These are phyloP conservation scores for Anarhynchus alexandrinus DNA, from an alignment of 2,113 vertebrate genomes.

Conservation along the genomic window DNA sequence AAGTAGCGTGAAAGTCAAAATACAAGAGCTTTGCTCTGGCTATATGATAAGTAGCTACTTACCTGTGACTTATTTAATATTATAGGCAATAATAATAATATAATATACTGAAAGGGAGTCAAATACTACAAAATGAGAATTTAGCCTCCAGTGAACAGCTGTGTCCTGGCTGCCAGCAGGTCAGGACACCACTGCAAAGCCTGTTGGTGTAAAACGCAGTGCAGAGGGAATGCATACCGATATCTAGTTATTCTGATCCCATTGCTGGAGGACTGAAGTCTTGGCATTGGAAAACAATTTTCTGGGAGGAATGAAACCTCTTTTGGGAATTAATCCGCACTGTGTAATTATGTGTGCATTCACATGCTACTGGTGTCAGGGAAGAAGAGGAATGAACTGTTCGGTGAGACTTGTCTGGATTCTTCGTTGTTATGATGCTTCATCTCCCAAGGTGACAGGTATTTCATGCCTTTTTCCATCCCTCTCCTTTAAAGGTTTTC, in stretches of 20 bases:
- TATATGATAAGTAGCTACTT: neutral
- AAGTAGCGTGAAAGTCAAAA: neutral
- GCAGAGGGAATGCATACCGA: neutral
- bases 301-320: neutral
- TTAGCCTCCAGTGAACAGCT: neutral
- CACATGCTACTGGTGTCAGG: neutral
- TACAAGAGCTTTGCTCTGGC: neutral
- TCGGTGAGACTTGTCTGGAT: neutral
- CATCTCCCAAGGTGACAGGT: neutral
- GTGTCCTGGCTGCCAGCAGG: neutral
- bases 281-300: neutral
- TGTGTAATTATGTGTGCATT: neutral
- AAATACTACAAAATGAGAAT: neutral
- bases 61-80: neutral
- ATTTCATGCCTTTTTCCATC: neutral
- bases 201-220: neutral
- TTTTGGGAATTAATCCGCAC: neutral
- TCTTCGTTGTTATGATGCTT: neutral
- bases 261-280: neutral
- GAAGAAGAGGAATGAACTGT: neutral
- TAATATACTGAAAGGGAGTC: neutral
- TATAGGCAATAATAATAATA: neutral
- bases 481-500: neutral
- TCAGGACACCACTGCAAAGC: neutral
- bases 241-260: neutral